Conservation (phyloP, 2,797 vertebrate species). For the Aldrovandia affinis region DNA sequence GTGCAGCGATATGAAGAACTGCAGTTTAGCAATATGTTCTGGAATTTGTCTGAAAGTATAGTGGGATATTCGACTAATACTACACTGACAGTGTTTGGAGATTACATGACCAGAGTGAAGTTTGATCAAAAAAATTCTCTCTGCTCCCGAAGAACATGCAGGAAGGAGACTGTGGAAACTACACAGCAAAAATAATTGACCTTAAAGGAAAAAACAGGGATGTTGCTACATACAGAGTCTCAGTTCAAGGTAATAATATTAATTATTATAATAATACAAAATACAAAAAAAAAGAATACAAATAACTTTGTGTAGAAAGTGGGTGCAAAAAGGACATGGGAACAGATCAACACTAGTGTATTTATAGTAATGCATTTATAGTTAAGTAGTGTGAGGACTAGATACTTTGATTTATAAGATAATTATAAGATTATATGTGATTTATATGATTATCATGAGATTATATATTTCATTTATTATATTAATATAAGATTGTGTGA, state of each 20-base stretch:
- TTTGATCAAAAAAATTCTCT: background rate
- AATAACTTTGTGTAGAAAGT: background rate
- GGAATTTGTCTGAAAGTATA: background rate
- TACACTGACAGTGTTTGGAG: background rate
- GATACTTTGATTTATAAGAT: background rate
- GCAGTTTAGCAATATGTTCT: fast-evolving
- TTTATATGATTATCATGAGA: too few relatives aligned
- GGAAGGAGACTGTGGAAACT: background rate
- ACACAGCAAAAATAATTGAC: background rate
- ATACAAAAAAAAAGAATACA: too few relatives aligned
- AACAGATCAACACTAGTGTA: background rate
- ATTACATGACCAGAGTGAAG: background rate
- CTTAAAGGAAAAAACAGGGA: background rate
- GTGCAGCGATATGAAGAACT: background rate
- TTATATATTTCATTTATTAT: too few relatives aligned
- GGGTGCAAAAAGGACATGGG: background rate
- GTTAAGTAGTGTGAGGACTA: background rate
- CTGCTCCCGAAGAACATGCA: conserved; percentile 7
- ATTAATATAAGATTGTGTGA: background rate
- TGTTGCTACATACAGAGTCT: background rate
- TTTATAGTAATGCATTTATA: background rate
- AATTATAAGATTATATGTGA: background rate
- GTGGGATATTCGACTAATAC: background rate
- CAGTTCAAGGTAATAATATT: background rate
- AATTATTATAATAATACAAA: background rate